Evolutionary conservation across 2,113 vertebrate species (phyloP).

Genomic region (Phyllostomus hastatus): DNA sequence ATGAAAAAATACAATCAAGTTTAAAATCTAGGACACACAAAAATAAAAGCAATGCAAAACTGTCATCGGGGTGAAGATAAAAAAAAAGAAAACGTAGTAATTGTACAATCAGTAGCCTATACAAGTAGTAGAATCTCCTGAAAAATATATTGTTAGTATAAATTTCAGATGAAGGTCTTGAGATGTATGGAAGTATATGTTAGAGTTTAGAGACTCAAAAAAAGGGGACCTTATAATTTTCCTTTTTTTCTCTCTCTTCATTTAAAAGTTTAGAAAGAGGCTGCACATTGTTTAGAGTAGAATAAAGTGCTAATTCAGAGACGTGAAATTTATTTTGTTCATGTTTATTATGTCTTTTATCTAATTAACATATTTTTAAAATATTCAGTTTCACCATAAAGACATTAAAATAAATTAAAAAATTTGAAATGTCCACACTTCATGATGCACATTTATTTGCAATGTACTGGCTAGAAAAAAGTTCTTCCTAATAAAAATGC

Average conservation of each 20-base stretch:
- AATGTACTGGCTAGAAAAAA: neutral
- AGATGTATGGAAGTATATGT: neutral
- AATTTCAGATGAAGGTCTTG: neutral
- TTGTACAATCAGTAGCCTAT: neutral
- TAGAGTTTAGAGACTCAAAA: neutral
- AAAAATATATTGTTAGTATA: neutral
- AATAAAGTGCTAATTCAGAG: neutral
- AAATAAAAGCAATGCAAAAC: too few relatives aligned
- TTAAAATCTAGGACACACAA: too few relatives aligned
- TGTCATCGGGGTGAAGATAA: neutral
- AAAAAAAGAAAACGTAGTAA: neutral
- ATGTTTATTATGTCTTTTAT: neutral
- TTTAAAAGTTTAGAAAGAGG: neutral
- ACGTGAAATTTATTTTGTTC: neutral
- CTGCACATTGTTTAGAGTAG: neutral
- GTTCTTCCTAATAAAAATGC: neutral
- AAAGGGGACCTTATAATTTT: neutral
- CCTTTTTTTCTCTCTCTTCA: neutral
- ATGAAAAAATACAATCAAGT: too few relatives aligned
- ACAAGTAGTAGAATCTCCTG: neutral
- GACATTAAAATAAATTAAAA: neutral
- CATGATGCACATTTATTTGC: neutral
- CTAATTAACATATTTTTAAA: neutral
- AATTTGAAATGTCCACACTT: neutral
- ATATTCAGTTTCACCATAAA: neutral